A percentile compares a stretch with the other conserved stretches of the same genome.
Evolutionary conservation across 2,888 invertebrate genomes (phyloP).

Genomic region (Mactromeris polynyma): DNA sequence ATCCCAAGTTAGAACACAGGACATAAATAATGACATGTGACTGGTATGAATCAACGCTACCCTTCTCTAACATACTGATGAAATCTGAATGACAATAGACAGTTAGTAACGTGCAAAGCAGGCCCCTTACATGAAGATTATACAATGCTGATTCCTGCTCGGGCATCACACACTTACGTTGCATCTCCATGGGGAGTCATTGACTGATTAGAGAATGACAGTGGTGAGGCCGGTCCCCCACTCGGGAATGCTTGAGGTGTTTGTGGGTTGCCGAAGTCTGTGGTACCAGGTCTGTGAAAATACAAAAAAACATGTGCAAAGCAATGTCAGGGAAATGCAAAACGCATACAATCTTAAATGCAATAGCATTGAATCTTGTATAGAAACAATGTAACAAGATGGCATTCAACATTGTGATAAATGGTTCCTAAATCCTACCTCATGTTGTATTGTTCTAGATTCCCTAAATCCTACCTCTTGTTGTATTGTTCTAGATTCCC

Average conservation of each 20-base stretch:
- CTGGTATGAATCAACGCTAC: neutral
- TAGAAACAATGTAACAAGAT: too few relatives aligned
- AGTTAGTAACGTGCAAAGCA: slow-evolving; percentile 36
- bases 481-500: too few relatives aligned
- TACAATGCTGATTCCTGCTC: slow-evolving; percentile 30
- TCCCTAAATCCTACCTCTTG: too few relatives aligned
- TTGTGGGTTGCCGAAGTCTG: slow-evolving; percentile 71
- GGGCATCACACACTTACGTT: slow-evolving; percentile 34
- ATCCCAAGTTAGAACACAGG: too few relatives aligned
- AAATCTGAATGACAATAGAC: neutral
- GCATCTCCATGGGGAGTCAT: neutral
- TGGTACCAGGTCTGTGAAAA: slow-evolving; percentile 31
- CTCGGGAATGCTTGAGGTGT: slow-evolving; percentile 63
- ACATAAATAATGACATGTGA: neutral
- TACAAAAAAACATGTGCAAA: neutral
- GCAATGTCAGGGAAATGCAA: too few relatives aligned
- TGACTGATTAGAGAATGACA: slow-evolving; percentile 31
- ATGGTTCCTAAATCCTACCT: too few relatives aligned
- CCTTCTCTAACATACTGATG: neutral
- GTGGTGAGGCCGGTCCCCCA: slow-evolving; percentile 54
- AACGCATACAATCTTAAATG: too few relatives aligned
- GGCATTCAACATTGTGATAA: too few relatives aligned
- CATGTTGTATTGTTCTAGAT: too few relatives aligned
- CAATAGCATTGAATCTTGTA: too few relatives aligned
- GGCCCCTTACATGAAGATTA: slow-evolving; percentile 44